Evolutionary conservation across 2,113 vertebrate species (phyloP), one percentile per base, ranked within the genome.

Genomic region (Castor canadensis): DNA sequence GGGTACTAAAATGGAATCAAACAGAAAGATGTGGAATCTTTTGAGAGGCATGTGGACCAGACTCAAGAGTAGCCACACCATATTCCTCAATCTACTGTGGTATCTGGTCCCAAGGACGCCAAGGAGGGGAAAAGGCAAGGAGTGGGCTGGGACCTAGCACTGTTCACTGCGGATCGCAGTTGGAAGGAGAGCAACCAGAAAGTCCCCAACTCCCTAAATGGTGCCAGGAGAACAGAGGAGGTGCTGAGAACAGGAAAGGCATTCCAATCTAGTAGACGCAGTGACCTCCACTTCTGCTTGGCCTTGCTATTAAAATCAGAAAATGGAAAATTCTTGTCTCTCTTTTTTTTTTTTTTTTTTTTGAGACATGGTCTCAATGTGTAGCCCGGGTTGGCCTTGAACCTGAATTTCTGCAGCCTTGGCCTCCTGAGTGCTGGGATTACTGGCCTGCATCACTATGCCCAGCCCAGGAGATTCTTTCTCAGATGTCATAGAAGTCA

Each of bases 1-100:
- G 49, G 71, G 35, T 62, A 80, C 13, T 86, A 75, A 95, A 88
- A 64, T 17, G 30, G 49, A 97, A 93, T 77, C 3, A 69, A 84
- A 87, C 15, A 92, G 9, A 24, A 69, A 82, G 54, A 17, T 86
- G 16, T 7, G n/a, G 24, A 75, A 93, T 77, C 45, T 96, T 60
- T 87, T 49, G 32, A 89, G n/a, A 60, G 16, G 4, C 4, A 40
- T 72, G 16, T 49, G 32, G 47, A 76, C 9, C 8, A n/a, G 38
- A 17, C 3, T 24, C 7, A n/a, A 47, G 19, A 47, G 12, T 20
- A 9, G 3, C 24, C 64, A 40, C 15, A 76, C 5, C 87, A 66
- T n/a, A 82, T 58, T 81, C 72, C 49, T 64, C 3, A 73, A 12
- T 69, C 40, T 60, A 28, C 45, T 82, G 15, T 43, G 52, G 15